Percentiles rank a stretch among this genome's conserved stretches.
Conservation (phyloP, 2,888 invertebrate genomes). For the Caenorhabditis parvicauda region DNA sequence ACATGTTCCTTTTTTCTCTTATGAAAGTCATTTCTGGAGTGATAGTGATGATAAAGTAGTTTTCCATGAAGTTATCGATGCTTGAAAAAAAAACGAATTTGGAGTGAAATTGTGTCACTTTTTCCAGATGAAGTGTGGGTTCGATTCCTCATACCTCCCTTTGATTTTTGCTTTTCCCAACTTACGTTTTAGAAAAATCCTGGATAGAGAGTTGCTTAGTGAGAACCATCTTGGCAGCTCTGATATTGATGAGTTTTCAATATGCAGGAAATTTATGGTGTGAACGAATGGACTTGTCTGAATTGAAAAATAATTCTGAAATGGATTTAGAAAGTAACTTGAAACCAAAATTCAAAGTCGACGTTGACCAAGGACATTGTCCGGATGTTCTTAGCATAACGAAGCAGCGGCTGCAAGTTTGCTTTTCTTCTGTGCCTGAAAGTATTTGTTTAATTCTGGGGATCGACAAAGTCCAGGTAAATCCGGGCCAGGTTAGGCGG, state of each 20-base stretch:
- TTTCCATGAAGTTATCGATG: neutral
- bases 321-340: constrained; percentile 1
- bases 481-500: constrained; percentile 17
- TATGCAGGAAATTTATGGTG: constrained; percentile 37
- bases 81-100: neutral
- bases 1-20: too few relatives aligned
- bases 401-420: constrained; percentile 8
- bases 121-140: too few relatives aligned
- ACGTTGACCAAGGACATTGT: constrained; percentile 36
- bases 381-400: constrained; percentile 12
- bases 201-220: constrained; percentile 3
- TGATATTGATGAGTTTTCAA: constrained; percentile 45
- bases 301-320: neutral
- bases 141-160: too few relatives aligned
- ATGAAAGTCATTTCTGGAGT: neutral
- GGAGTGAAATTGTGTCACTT: too few relatives aligned
- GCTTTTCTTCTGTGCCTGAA: constrained; percentile 15
- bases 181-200: constrained; percentile 21
- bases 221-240: constrained; percentile 51
- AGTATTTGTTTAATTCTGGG: neutral
- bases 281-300: constrained; percentile 24
- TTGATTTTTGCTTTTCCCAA: neutral
- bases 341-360: constrained; percentile 40
- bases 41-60: too few relatives aligned
- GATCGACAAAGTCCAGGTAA: constrained; percentile 8